Conservation (phyloP, 2,113 vertebrate species). For the Passer domesticus region DNA sequence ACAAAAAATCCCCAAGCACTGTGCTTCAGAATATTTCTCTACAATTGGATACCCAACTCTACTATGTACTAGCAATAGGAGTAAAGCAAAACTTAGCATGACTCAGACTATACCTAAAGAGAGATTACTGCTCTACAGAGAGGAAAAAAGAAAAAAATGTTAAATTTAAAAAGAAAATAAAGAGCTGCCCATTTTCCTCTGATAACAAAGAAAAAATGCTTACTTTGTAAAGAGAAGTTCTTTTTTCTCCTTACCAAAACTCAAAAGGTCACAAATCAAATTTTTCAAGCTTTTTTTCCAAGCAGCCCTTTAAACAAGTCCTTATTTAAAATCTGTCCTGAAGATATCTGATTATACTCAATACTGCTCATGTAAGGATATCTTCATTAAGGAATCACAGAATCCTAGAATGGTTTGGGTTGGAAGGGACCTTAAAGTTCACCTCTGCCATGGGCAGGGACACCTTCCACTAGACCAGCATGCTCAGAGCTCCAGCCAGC, state of each 20-base stretch:
- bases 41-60: neutral
- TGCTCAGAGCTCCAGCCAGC: neutral
- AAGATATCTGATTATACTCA: neutral
- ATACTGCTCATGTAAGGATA: neutral
- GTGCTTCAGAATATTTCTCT: neutral
- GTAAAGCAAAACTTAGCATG: neutral
- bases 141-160: rapidly evolving
- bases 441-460: neutral
- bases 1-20: neutral
- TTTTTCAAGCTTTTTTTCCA: neutral
- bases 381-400: neutral
- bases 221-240: neutral
- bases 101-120: neutral
- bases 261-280: neutral
- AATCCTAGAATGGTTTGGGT: neutral
- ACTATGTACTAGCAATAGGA: neutral
- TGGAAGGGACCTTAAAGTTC: neutral
- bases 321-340: neutral
- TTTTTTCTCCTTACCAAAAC: neutral
- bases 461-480: neutral
- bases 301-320: neutral
- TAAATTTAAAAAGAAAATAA: neutral
- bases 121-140: neutral
- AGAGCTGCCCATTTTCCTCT: neutral
- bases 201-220: neutral